Evolutionary conservation across 1,140 invertebrate genomes (phyloP), one percentile per base, ranked within the genome.

Genomic region (Ceratosolen fusciceps): DNA sequence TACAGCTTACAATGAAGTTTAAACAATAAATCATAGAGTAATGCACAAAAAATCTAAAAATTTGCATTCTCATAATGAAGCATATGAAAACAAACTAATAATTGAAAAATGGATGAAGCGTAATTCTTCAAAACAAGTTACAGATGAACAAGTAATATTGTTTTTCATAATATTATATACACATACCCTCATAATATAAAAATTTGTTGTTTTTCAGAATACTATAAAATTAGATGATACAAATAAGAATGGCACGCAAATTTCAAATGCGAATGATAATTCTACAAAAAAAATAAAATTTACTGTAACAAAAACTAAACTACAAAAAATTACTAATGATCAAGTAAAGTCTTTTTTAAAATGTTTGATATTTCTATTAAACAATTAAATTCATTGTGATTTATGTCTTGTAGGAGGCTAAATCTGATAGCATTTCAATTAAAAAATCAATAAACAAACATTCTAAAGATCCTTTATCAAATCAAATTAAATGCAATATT

Each of bases 91-190:
- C 52, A 43, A 68, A 74, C 14, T 65, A 29, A 14, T 39, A 10
- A 68, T 79, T 79, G 77, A 79, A 34, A 74, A 74, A 68, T 79
- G 71, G 77, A 74, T 79, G 58, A 79, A 79, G 26, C 71, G 58
- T 7, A 73, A 73, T 54, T 31, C 71, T 43, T 56, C 47, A 14
- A 39, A 4, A 14, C 67, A 14, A 21, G 71, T 74, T 0, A 43
- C 49, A 26, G 74, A 47, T 74, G 54, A 37, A 29, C 31, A 56
- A 68, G 71, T 79, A 74, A 56, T 79, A 47, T 34, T 43, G 12
- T 21, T 49, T 49, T 9, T 31, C 1, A 26, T 62, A 16, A 60
- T 29, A 19, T 26, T 26, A 49, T 16, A 19, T 31, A 70, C 49
- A 49, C 49, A 49, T 49, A 43, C 2, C 26, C 8, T 21, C 5